Evolutionary conservation across 1,140 invertebrate species (phyloP).

Genomic region (Orchesella cincta): DNA sequence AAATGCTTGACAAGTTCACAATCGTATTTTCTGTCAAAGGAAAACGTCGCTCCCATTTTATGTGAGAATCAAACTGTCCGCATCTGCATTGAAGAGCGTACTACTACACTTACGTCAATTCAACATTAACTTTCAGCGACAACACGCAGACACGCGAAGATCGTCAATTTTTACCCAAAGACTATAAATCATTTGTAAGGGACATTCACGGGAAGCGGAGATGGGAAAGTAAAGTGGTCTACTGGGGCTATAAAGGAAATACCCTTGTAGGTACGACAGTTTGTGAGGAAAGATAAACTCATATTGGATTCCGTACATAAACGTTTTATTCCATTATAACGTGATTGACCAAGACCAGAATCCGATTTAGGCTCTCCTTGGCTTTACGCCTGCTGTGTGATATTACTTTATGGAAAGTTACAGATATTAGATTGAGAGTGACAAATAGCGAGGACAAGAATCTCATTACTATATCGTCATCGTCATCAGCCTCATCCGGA

Average conservation of each 20-base stretch:
- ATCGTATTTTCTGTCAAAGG: too few relatives aligned
- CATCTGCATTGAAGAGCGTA: not conserved
- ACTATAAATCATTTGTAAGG: slow-evolving; percentile 20
- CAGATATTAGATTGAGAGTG: slow-evolving; percentile 10
- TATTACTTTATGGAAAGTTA: not conserved
- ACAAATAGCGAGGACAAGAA: slow-evolving; percentile 8
- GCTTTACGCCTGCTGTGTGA: not conserved
- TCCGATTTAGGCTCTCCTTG: not conserved
- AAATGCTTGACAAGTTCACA: not conserved
- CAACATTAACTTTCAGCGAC: not conserved
- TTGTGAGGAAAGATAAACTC: not conserved
- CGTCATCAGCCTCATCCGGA: not conserved
- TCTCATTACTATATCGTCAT: slow-evolving; percentile 14
- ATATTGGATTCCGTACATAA: not conserved
- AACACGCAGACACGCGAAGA: not conserved
- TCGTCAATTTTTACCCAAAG: not conserved
- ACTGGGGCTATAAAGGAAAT: slow-evolving; percentile 14
- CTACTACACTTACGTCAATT: not conserved
- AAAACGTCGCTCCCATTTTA: too few relatives aligned
- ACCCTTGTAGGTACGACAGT: not conserved
- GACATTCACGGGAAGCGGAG: not conserved
- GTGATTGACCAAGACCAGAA: not conserved
- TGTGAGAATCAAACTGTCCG: too few relatives aligned
- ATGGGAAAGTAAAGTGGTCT: slow-evolving; percentile 17
- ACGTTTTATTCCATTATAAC: not conserved